Evolutionary conservation across 2,888 invertebrate genomes (phyloP), one percentile per base, ranked within the genome.

Genomic region (Euphydryas editha): DNA sequence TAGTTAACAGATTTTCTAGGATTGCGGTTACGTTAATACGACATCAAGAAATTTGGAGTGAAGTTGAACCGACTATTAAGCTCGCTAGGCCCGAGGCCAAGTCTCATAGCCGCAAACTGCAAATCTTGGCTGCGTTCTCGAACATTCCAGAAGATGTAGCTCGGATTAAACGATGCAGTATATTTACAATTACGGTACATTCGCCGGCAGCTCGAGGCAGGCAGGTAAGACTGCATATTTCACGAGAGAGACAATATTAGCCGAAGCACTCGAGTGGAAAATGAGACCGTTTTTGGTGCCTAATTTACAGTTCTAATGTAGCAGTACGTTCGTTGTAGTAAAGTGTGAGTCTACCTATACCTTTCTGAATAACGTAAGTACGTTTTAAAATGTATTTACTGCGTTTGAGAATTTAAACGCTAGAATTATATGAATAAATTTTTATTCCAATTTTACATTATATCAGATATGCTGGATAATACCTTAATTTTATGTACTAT

Each of bases 211-310:
- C 81, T 80, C 82, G 82, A 64, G 59, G 63, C 63, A 36, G 59
- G 63, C 90, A 91, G 92, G 92, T 92, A 87, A 87, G 85, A 77
- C 81, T 87, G 88, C 87, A 90, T 90, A 89, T 89, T 89, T 91
- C 80, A 88, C 82, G 78, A 82, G 81, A 83, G 87, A 90, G 90
- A 90, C 92, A 88, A 90, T 91, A 90, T 92, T 92, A 91, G 90
- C 86, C 84, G 85, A 85, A 84, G 94, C 93, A 90, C 93, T 94
- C 93, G 93, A 90, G 93, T 90, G 94, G 94, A 94, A 94, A 90
- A 90, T 84, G 87, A 88, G 86, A 88, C 89, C 86, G 90, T 86
- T 89, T 89, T 90, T 88, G 87, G 86, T 84, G 80, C 78, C 83
- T 89, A 89, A 90, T 90, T 90, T 90, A 91, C 85, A 85, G 83